A percentile compares a stretch with the other conserved stretches of the same genome.
These are phyloP conservation scores for Cyrtodaria siliqua DNA, from an alignment of 2,888 invertebrate genomes.

Conservation along the genomic window DNA sequence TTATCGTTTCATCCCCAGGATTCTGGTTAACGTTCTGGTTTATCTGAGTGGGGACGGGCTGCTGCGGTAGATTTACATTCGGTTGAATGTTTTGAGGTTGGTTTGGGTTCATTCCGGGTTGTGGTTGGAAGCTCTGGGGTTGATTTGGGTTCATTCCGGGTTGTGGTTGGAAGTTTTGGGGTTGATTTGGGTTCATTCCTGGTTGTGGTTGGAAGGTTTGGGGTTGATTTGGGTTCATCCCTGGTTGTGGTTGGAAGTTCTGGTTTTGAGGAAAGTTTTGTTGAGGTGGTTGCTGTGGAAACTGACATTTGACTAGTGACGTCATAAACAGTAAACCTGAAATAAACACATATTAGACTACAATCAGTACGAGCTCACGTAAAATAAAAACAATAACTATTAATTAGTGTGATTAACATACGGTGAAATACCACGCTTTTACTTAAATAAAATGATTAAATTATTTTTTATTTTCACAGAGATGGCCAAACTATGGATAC, in stretches of 20 bases:
- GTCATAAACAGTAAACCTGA: no score
- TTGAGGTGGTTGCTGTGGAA: slow-evolving; percentile 9
- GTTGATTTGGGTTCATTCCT: neutral
- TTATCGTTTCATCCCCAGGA: slow-evolving; percentile 13
- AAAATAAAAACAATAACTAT: no score
- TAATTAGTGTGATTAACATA: no score
- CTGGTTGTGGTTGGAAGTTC: slow-evolving; percentile 8
- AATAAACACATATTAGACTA: no score
- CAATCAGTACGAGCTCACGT: no score
- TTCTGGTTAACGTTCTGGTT: slow-evolving; percentile 19
- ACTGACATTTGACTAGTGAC: no score
- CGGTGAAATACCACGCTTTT: no score
- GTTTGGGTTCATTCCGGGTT: neutral
- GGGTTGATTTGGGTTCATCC: neutral
- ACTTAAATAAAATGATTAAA: no score
- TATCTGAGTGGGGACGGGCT: slow-evolving; percentile 5
- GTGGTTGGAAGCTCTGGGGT: slow-evolving; percentile 8
- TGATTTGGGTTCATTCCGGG: slow-evolving; percentile 19
- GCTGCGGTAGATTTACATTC: slow-evolving; percentile 9
- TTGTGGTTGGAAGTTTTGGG: slow-evolving; percentile 2
- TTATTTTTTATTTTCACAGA: no score
- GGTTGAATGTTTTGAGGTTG: slow-evolving; percentile 2
- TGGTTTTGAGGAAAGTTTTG: slow-evolving; percentile 32
- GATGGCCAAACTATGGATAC: no score
- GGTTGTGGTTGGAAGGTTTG: slow-evolving; percentile 8